These are phyloP conservation scores for Buphagus erythrorhynchus DNA, from an alignment of 2,797 vertebrate species.

Conservation along the genomic window DNA sequence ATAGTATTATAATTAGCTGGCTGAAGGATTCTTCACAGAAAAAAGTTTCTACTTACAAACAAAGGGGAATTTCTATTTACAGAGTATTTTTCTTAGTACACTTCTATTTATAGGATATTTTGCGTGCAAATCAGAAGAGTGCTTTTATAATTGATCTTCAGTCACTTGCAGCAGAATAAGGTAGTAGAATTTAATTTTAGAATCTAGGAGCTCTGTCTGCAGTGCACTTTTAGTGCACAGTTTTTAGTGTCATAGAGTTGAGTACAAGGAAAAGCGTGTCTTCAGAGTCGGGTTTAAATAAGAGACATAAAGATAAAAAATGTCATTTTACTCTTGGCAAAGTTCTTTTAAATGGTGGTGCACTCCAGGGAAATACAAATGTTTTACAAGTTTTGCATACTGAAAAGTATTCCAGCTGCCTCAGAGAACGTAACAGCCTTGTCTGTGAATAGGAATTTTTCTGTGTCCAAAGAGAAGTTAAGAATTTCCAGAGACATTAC, in stretches of 20 bases:
- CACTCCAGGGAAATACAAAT: not conserved
- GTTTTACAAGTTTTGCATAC: not conserved
- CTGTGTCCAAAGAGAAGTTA: not conserved
- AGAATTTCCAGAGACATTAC: not conserved
- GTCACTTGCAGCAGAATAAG: not conserved
- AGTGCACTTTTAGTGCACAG: not conserved
- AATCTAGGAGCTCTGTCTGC: not conserved
- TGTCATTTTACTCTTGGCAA: not conserved
- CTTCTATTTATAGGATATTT: conserved; percentile 1
- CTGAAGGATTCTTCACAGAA: not conserved
- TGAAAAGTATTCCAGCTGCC: not conserved
- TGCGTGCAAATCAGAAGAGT: not conserved
- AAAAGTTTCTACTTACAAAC: not conserved
- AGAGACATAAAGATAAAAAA: not conserved
- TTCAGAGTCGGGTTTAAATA: not conserved
- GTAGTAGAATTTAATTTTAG: not conserved
- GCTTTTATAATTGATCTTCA: conserved; percentile 6
- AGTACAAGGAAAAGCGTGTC: not conserved
- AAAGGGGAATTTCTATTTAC: not conserved
- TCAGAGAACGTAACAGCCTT: not conserved
- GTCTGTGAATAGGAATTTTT: not conserved
- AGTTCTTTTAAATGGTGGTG: not conserved
- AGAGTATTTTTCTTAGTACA: not conserved
- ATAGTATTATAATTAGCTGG: not conserved
- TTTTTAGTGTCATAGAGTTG: not conserved